Evolutionary conservation across 2,888 invertebrate genomes (phyloP), one percentile per base, ranked within the genome.

Genomic region (Molorchus minor): DNA sequence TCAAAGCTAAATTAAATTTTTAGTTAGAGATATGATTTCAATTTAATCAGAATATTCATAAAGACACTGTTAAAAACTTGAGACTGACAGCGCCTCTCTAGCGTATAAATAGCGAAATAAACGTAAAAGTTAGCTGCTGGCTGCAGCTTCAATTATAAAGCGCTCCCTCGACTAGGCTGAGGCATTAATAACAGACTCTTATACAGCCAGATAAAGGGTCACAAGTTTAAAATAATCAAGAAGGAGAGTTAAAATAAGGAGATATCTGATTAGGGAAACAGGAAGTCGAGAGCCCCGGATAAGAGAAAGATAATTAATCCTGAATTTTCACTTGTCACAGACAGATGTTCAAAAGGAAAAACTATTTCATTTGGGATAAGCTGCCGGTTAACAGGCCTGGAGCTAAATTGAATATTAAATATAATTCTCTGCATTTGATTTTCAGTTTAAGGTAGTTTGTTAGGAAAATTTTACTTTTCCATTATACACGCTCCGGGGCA

Each of bases 271-370:
- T 72, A 72, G 64, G 68, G 69, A 71, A 71, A 72, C 71, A 70
- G 68, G 65, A 69, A 71, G 71, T 71, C 66, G 63, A 68, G 71
- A 66, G 65, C 30, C 30, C n/a, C 59, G 66, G 70, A 71, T 70
- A 72, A 71, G 72, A 71, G 73, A 71, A 69, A 69, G 73, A 74
- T 74, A 74, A 74, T 74, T 74, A 74, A 74, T 74, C 74, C 73
- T 69, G 66, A 65, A 71, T 70, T 73, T 70, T 71, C 70, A 70
- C 69, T 70, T 74, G 74, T 74, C 74, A 73, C 68, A 69, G 74
- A 72, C 74, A 74, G 74, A 74, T 74, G 73, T 68, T 72, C 64
- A 33, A 68, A 62, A 61, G 68, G 71, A 71, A 72, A 72, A 70
- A 72, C 70, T 70, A 72, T 70, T 69, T 68, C 65, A 68, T 62